Conservation (phyloP, 2,797 vertebrate genomes). For the Zonotrichia albicollis region DNA sequence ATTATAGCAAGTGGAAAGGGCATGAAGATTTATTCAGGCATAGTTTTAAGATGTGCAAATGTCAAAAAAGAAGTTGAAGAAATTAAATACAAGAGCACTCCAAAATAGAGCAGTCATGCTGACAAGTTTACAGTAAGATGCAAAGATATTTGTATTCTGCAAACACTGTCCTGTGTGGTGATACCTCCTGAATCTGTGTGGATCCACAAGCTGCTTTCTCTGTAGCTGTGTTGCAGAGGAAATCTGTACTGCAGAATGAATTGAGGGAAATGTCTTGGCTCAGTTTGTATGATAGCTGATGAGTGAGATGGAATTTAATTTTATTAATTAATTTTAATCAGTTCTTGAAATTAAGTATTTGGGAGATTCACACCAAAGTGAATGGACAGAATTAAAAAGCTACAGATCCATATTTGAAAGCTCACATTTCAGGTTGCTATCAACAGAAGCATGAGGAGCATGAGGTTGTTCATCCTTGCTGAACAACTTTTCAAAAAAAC, state of each 20-base stretch:
- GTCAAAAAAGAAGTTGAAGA: constrained; percentile 46
- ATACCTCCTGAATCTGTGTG: neutral
- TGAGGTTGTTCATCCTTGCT: neutral
- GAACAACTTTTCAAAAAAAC: neutral
- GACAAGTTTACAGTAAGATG: neutral
- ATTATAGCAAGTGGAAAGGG: constrained; percentile 53
- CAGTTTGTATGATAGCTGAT: neutral
- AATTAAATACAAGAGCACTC: neutral
- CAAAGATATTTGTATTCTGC: neutral
- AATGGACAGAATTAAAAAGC: neutral
- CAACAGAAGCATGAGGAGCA: neutral
- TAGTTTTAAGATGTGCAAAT: constrained; percentile 56
- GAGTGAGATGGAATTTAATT: neutral
- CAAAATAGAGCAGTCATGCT: neutral
- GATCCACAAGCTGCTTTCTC: neutral
- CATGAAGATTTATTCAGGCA: constrained; percentile 53
- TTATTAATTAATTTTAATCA: no score
- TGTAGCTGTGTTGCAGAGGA: neutral
- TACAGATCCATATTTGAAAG: neutral
- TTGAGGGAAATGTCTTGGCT: neutral
- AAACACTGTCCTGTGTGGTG: neutral
- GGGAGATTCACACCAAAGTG: neutral
- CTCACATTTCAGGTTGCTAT: neutral
- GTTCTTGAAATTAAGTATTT: neutral
- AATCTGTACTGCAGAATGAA: neutral